phyloP scores from a whole-genome alignment of 1,140 invertebrate species.

The Sycophaga agraensis region DNA sequence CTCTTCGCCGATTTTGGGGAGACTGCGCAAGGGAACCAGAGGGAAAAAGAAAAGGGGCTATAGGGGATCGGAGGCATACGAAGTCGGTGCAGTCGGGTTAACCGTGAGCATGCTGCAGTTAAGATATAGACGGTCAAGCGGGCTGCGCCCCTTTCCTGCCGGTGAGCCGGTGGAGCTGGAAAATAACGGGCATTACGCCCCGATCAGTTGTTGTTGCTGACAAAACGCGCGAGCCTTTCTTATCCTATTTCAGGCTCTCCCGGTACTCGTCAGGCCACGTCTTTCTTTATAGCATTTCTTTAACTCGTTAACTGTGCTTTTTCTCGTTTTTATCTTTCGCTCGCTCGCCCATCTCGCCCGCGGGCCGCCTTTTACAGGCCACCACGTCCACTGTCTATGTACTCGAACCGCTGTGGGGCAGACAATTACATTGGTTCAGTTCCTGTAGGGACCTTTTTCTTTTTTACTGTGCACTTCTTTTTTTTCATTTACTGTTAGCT shows the following conservation, averaged over 20 bases:
- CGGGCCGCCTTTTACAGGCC: constrained; percentile 44
- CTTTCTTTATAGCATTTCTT: no score
- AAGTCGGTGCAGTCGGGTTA: no score
- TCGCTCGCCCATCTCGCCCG: not conserved
- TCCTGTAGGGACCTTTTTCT: not conserved
- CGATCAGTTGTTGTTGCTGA: constrained; percentile 16
- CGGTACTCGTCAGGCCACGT: no score
- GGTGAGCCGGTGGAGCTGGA: constrained; percentile 59
- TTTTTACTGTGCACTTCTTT: not conserved
- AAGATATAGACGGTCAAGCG: constrained; percentile 53
- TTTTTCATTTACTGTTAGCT: not conserved
- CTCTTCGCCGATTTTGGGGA: no score
- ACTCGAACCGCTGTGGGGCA: constrained; percentile 56
- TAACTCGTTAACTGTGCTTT: constrained; percentile 3
- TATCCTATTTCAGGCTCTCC: no score
- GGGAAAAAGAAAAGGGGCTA: no score
- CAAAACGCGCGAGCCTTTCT: no score
- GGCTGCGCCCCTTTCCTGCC: constrained; percentile 51
- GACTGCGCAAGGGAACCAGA: no score
- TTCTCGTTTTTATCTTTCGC: constrained; percentile 4
- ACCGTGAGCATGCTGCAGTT: no score
- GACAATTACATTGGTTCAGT: constrained; percentile 29
- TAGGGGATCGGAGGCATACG: no score
- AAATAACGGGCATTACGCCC: constrained; percentile 40
- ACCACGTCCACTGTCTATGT: constrained; percentile 56